These are phyloP conservation scores for Brevipalpus yothersi DNA, from an alignment of 1,140 invertebrate species.

Conservation along the genomic window DNA sequence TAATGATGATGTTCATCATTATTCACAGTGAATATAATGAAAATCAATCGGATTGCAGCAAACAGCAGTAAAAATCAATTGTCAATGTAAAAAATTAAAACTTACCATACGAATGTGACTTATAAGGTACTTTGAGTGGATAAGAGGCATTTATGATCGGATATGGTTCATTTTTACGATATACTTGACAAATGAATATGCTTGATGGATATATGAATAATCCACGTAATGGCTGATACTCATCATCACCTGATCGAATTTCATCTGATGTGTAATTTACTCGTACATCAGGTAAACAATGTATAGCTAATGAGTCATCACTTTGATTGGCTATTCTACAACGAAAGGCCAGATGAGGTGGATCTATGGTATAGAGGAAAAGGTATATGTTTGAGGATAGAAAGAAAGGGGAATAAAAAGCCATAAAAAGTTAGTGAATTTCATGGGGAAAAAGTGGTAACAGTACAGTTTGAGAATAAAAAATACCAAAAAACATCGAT, in stretches of 20 bases:
- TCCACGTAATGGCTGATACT: not conserved
- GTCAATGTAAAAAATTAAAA: not conserved
- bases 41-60: too few relatives aligned
- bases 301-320: constrained; percentile 3
- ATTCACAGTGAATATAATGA: too few relatives aligned
- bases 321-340: constrained; percentile 8
- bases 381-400: not conserved
- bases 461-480: too few relatives aligned
- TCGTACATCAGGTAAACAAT: not conserved
- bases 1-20: too few relatives aligned
- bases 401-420: not conserved
- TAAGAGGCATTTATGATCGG: constrained; percentile 1
- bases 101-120: not conserved
- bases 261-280: not conserved
- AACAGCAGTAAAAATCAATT: too few relatives aligned
- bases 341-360: constrained; percentile 8
- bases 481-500: too few relatives aligned
- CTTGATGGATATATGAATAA: constrained; percentile 5
- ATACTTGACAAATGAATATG: constrained; percentile 7
- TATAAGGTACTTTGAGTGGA: not conserved
- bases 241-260: not conserved
- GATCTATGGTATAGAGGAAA: not conserved
- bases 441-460: too few relatives aligned
- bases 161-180: not conserved
- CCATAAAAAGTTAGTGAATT: not conserved